A percentile compares a stretch with the other conserved stretches of the same genome.
Conservation (phyloP, 2,797 vertebrate species). For the Yasuhikotakia modesta region DNA sequence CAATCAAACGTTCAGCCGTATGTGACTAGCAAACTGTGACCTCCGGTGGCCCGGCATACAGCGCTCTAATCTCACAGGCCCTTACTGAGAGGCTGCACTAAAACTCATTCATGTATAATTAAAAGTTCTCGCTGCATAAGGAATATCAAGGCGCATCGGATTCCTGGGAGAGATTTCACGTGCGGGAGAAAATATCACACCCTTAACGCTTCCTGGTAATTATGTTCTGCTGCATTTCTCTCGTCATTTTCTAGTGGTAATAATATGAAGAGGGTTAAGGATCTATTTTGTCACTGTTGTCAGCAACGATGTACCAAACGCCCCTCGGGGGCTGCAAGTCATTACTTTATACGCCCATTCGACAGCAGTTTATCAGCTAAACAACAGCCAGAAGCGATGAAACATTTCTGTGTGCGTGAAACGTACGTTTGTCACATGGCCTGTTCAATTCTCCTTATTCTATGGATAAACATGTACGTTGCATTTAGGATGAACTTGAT, state of each 20-base stretch:
- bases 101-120: constrained; percentile 62
- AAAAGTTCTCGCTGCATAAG: constrained; percentile 50
- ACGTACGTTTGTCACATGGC: background rate
- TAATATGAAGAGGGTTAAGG: constrained; percentile 39
- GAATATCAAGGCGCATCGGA: constrained; percentile 37
- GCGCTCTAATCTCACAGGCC: constrained; percentile 47
- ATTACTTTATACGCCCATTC: constrained; percentile 4
- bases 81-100: constrained; percentile 30
- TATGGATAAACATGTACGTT: background rate
- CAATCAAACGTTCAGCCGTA: constrained; percentile 59
- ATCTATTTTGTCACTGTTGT: constrained; percentile 53
- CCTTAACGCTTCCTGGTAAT: constrained; percentile 22
- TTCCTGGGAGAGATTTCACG: constrained; percentile 39
- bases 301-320: constrained; percentile 40
- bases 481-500: background rate
- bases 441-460: background rate
- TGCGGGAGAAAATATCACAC: constrained; percentile 24
- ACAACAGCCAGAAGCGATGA: constrained; percentile 28
- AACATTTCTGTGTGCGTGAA: background rate
- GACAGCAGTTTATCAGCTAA: constrained; percentile 3
- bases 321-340: constrained; percentile 31
- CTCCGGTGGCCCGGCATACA: constrained; percentile 46
- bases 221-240: constrained; percentile 18
- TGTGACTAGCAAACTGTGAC: constrained; percentile 59
- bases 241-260: constrained; percentile 34